Evolutionary conservation across 2,888 invertebrate species (phyloP).

Genomic region (Nasonovia ribisnigri): DNA sequence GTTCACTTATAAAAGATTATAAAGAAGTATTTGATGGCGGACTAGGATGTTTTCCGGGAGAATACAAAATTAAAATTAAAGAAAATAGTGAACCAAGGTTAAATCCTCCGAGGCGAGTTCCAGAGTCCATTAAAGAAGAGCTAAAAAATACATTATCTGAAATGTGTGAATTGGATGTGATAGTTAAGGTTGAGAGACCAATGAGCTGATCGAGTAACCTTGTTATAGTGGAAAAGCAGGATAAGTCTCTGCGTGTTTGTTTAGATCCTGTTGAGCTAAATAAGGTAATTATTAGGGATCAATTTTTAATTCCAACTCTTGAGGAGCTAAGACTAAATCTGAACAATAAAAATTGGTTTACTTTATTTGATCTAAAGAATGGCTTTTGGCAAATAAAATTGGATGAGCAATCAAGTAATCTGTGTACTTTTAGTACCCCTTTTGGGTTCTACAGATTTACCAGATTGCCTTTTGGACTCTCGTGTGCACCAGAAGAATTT

Average conservation of each 20-base stretch:
- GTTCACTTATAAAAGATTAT: background rate
- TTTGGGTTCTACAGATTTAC: slow-evolving; percentile 67
- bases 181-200: slow-evolving; percentile 66
- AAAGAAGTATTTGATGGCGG: slow-evolving; percentile 61
- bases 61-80: slow-evolving; percentile 45
- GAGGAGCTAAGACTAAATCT: slow-evolving; percentile 66
- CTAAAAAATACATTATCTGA: slow-evolving; percentile 65
- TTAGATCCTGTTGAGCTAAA: slow-evolving; percentile 67
- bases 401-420: slow-evolving; percentile 66
- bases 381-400: slow-evolving; percentile 67
- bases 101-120: slow-evolving; percentile 67
- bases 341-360: slow-evolving; percentile 64
- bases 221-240: slow-evolving; percentile 66
- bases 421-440: slow-evolving; percentile 67
- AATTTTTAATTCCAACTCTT: slow-evolving; percentile 67
- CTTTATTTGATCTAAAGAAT: slow-evolving; percentile 64
- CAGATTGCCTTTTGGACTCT: slow-evolving; percentile 67
- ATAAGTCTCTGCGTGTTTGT: slow-evolving; percentile 67
- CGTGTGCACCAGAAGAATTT: slow-evolving; percentile 66
- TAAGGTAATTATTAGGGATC: slow-evolving; percentile 65
- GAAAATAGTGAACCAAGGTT: slow-evolving; percentile 57
- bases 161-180: slow-evolving; percentile 65
- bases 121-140: slow-evolving; percentile 65
- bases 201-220: slow-evolving; percentile 50
- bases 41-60: slow-evolving; percentile 61